Evolutionary conservation across 2,888 invertebrate species (phyloP), one percentile per base, ranked within the genome.

Genomic region (Sarcophaga caerulescens): DNA sequence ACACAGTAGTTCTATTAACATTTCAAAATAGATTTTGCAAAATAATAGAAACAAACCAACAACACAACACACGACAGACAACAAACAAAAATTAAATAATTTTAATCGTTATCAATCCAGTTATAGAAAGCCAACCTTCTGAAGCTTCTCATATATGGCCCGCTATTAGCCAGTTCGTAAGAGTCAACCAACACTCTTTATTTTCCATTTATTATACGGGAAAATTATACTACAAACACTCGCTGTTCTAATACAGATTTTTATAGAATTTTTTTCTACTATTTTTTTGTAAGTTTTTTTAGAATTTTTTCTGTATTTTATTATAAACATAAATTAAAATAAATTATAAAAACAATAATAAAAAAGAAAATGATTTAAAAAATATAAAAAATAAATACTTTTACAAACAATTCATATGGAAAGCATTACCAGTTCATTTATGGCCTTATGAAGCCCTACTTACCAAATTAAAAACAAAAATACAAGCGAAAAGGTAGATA

Each of bases 311-410:
- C 57, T 59, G 65, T 66, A 68, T 60, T 81, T 65, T 74, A 74
- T 81, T 68, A 68, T 74, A 25, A 74, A 74, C 73, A 80, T 80
- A 80, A 80, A 80, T 80, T 80, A 80, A 66, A 80, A 73, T 80
- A 80, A 80, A 80, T 80, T 73, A 80, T 80, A 66, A 59, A 66
- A 19, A n/a, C 5, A 57, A 57, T 57, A 17, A 57, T 3, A 57
- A 57, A 57, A 14, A 57, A 17, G n/a, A 35, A 35, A 35, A 35
- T 35, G 3, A 35, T 35, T 35, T 35, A 35, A 44, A 45, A 52
- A 65, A 35, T 25, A 57, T 1, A 35, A 71, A 6, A 35, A 35
- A 35, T 1, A 71, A 79, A 63, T 65, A 71, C 65, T 71, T 52
- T 71, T 52, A 19, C 11, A 8, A 35, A 2, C 35, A 35, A 35